Evolutionary conservation across 2,888 invertebrate genomes (phyloP), one percentile per base, ranked within the genome.

Genomic region (Nemotelus pantherinus): DNA sequence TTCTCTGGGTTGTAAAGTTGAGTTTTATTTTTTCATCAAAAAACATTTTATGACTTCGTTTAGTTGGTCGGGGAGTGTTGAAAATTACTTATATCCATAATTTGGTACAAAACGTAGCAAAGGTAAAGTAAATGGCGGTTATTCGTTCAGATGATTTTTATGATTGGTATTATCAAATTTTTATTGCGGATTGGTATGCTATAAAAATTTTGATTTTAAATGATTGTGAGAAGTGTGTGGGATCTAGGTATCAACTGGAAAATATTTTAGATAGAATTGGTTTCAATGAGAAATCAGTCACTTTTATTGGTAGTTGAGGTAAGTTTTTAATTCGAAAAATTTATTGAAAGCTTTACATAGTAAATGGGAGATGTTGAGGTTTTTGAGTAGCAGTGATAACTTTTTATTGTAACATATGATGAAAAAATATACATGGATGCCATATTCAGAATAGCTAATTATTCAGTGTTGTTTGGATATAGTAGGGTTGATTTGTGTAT

Each of bases 121-220:
- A 44, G 55, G 43, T 70, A 4, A 43, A 9, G 43, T 43, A 39
- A 43, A 47, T 7, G 43, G 43, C 10, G 47, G 53, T 43, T 43
- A 45, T 53, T 55, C 70, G 55, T 70, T 70, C 55, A 50, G 44
- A 70, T 70, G n/a, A 55, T 43, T 70, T 70, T 70, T 70, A 70
- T 70, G 53, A 44, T 45, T 55, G 70, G 70, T 70, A 70, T 70
- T 70, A 70, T 70, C 70, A 70, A 67, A 43, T 55, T 70, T 70
- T 55, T 47, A n/a, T 70, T 7, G 39, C 7, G 41, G 7, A 60
- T 60, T 47, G 10, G 45, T 65, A 65, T 7, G 7, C 4, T 43
- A 63, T 57, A 10, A 25, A 9, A 25, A 57, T 10, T 57, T 57
- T 9, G 10, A 57, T 57, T 57, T 4, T 9, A 10, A 10, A 57